These are phyloP conservation scores for Scrobipalpa costella DNA, from an alignment of 2,888 invertebrate genomes.

Conservation along the genomic window DNA sequence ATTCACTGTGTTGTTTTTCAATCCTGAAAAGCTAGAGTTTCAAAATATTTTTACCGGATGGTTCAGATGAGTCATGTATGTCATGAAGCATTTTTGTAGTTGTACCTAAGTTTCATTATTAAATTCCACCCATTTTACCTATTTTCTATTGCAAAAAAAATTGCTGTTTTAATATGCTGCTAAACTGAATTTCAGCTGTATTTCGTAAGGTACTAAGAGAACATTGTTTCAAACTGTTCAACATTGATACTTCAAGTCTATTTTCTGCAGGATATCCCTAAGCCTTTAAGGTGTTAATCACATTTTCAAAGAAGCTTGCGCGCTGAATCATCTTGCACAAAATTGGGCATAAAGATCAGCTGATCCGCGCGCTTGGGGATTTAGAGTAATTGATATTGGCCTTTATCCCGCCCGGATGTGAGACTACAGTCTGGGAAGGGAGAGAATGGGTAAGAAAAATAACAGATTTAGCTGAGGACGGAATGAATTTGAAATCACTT, in stretches of 20 bases:
- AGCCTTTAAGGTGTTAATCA: slow-evolving; percentile 9
- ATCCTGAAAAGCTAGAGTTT: no score
- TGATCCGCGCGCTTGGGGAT: slow-evolving; percentile 27
- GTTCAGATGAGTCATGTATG: no score
- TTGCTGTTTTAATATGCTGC: neutral
- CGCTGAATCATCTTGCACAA: slow-evolving; percentile 23
- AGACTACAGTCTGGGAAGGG: neutral
- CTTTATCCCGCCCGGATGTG: slow-evolving; percentile 16
- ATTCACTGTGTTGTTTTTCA: no score
- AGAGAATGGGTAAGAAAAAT: neutral
- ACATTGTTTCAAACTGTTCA: slow-evolving; percentile 1
- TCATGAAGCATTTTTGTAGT: no score
- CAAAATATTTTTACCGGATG: no score
- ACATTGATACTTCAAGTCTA: slow-evolving; percentile 7
- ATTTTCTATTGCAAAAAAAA: no score
- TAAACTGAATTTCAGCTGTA: neutral
- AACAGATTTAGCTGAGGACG: neutral
- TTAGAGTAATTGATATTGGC: slow-evolving; percentile 30
- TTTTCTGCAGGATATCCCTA: neutral
- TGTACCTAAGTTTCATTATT: neutral
- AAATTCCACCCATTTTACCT: neutral
- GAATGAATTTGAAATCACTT: no score
- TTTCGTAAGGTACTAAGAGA: neutral
- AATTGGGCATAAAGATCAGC: slow-evolving; percentile 28
- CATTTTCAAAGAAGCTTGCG: slow-evolving; percentile 7